Base-by-base conservation (phyloP, 2,888 invertebrate genomes). In the Autographa pulchrina region DNA sequence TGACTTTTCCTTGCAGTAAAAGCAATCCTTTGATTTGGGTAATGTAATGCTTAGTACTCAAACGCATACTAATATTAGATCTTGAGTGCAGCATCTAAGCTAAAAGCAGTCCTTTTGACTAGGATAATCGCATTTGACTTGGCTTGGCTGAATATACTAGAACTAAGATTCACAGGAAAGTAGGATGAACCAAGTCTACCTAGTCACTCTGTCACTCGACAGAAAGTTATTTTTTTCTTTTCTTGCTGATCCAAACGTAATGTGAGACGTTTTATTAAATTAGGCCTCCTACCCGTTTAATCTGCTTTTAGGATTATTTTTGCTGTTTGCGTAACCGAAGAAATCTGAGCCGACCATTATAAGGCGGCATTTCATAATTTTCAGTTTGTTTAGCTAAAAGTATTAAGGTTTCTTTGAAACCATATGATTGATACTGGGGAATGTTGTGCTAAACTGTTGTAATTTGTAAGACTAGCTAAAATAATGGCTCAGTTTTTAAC, bases 341-440 rank as follows among this genome's bases (percentile, higher is more conserved):
- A 72, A 81, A 84, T 82, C 79, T 68, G 80, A 80, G 67, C 62
- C 68, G 11, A 41, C 41, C 59, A 14, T 82, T 82, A 84, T 66
- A 58, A 65, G 82, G 61, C 52, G 56, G 11, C 62, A 56, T 54
- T 81, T 18, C 74, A 70, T 48, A 74, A 68, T 72, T 81, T 71
- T 25, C 64, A 62, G 48, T 65, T 72, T 72, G 43, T 72, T 69
- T 20, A 66, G 71, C 59, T 58, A 70, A 68, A 72, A 65, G 56
- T 69, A 63, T 63, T 74, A 72, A 20, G 70, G 65, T 68, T 76
- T 70, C 69, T 16, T 41, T 18, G 74, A 72, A 81, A 32, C 74
- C 81, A 65, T 81, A n/a, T n/a, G n/a, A n/a, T n/a, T n/a, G n/a
- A n/a, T n/a, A 73, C 41, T 63, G 14, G 4, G 41, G n/a, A n/a